These are phyloP conservation scores for Drosophila quinaria DNA, from an alignment of 2,888 invertebrate species.

Conservation along the genomic window DNA sequence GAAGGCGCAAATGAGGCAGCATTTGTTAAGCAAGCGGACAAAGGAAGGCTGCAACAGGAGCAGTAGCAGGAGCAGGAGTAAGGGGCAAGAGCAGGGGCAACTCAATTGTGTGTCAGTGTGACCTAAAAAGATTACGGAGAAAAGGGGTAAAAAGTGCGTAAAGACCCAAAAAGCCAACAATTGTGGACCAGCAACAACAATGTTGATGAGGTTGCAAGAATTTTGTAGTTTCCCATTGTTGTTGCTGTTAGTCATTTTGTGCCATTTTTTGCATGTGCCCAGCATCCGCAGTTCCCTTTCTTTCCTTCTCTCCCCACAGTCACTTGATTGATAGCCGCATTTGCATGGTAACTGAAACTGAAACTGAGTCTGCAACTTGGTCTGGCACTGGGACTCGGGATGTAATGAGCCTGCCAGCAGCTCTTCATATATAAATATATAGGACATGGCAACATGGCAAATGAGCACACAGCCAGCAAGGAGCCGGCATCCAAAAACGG, in stretches of 20 bases:
- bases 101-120: slow-evolving; percentile 48
- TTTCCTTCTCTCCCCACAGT: neutral
- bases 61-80: neutral
- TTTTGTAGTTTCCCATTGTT: slow-evolving; percentile 30
- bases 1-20: slow-evolving; percentile 74
- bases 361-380: slow-evolving; percentile 37
- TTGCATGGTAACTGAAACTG: slow-evolving; percentile 62
- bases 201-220: slow-evolving; percentile 22
- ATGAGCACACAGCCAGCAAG: slow-evolving; percentile 49
- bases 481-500: slow-evolving; percentile 26
- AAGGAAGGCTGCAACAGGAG: slow-evolving; percentile 1
- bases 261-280: slow-evolving; percentile 27
- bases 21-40: slow-evolving; percentile 52
- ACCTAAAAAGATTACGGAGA: slow-evolving; percentile 26
- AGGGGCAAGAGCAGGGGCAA: slow-evolving; percentile 26
- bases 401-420: slow-evolving; percentile 74
- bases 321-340: slow-evolving; percentile 78
- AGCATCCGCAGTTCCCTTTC: slow-evolving; percentile 7
- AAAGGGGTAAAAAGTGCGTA: slow-evolving; percentile 52
- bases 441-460: slow-evolving; percentile 55
- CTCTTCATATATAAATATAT: slow-evolving; percentile 30
- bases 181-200: slow-evolving; percentile 20
- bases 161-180: slow-evolving; percentile 44
- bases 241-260: slow-evolving; percentile 38
- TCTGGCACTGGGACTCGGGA: slow-evolving; percentile 30